Conservation (phyloP, 2,888 invertebrate genomes). For the Rhodophaea formosa region DNA sequence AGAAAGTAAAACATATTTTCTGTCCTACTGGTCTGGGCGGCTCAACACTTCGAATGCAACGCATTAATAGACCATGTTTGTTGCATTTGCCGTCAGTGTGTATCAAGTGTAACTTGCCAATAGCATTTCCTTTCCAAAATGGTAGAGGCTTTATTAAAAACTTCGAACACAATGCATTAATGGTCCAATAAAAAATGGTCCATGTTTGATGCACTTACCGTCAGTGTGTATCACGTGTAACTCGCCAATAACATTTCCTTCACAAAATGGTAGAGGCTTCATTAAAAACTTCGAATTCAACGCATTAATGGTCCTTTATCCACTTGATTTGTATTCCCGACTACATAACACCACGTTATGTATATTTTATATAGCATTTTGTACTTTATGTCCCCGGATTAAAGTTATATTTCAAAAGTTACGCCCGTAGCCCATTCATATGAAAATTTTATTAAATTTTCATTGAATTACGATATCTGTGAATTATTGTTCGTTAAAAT, state of each 20-base stretch:
- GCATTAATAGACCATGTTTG: too few relatives aligned
- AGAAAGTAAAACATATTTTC: too few relatives aligned
- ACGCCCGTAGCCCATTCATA: constrained; percentile 33
- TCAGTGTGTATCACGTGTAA: constrained; percentile 41
- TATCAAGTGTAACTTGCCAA: constrained; percentile 35
- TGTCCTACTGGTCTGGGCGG: too few relatives aligned
- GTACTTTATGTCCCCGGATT: constrained; percentile 37
- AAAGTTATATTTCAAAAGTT: constrained; percentile 37
- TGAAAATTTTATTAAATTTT: constrained; percentile 59
- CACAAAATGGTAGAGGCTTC: constrained; percentile 71
- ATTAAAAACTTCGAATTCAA: constrained; percentile 74
- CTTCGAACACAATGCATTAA: constrained; percentile 70
- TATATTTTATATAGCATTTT: constrained; percentile 36
- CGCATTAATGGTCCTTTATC: constrained; percentile 69
- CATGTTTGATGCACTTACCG: constrained; percentile 27
- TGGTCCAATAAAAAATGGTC: constrained; percentile 33
- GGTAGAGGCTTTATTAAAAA: constrained; percentile 74
- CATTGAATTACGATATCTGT: constrained; percentile 52
- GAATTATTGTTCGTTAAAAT: constrained; percentile 41
- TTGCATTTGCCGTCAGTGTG: constrained; percentile 39
- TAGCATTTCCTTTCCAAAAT: constrained; percentile 69
- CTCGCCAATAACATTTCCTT: constrained; percentile 57
- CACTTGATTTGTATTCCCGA: constrained; percentile 70
- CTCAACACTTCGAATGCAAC: too few relatives aligned
- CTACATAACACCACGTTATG: constrained; percentile 53